Evolutionary conservation across 2,113 vertebrate species (phyloP).

Genomic region (Rhinogobius similis): DNA sequence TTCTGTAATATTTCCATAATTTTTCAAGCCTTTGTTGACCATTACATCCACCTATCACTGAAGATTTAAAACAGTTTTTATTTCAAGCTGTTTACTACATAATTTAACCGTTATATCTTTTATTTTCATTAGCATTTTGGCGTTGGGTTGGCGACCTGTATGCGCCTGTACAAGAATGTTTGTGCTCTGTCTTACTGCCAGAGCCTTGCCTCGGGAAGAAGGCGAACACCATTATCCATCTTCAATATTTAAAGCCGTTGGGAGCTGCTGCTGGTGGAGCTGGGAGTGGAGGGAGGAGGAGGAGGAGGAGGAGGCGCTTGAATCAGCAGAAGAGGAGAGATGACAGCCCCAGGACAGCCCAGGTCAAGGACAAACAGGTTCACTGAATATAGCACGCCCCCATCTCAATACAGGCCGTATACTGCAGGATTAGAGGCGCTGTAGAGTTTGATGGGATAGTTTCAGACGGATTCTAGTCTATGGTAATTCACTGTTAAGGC

Average conservation of each 20-base stretch:
- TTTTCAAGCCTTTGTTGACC: no score
- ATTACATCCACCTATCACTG: no score
- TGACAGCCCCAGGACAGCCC: constrained; percentile 35
- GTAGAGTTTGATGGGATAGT: no score
- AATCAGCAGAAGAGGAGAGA: constrained; percentile 27
- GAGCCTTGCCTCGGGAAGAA: constrained; percentile 32
- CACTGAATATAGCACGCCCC: constrained; percentile 7
- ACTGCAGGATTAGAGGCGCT: neutral
- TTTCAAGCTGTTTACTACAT: neutral
- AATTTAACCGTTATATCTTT: no score
- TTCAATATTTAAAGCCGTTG: constrained; percentile 73
- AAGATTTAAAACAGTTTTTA: neutral
- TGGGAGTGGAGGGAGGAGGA: neutral
- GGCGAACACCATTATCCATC: constrained; percentile 64
- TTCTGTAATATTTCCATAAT: neutral
- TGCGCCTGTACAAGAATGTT: constrained; percentile 3
- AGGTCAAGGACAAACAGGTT: constrained; percentile 45
- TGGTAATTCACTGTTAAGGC: no score
- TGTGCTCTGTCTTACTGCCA: constrained; percentile 16
- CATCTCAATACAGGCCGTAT: neutral
- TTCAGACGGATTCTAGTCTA: no score
- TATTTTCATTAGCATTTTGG: neutral
- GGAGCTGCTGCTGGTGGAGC: neutral
- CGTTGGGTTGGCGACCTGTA: neutral
- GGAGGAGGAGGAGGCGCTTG: constrained; percentile 1